Conservation (phyloP, 2,797 vertebrate species). For the Cyclura pinguis region DNA sequence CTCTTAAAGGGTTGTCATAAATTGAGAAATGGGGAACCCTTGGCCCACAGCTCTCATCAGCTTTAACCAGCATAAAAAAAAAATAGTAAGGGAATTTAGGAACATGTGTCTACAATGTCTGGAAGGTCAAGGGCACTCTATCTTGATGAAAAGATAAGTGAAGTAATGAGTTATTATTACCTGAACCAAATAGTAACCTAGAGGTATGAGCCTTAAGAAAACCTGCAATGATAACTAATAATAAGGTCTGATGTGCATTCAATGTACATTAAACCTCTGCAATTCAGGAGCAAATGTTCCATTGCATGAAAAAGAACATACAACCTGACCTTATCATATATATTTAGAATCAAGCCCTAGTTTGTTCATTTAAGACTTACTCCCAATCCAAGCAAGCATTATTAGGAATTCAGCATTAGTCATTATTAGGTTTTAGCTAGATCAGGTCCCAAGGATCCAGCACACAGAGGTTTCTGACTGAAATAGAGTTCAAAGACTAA, state of each 20-base stretch:
- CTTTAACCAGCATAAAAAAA: background rate
- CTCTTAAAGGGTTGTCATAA: background rate
- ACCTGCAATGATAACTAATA: background rate
- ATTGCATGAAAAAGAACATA: too few species aligned
- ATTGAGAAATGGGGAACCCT: background rate
- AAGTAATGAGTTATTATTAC: background rate
- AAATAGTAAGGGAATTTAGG: background rate
- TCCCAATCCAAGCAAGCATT: background rate
- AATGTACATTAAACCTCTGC: background rate
- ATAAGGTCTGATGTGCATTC: background rate
- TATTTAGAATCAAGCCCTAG: background rate
- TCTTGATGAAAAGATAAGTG: background rate
- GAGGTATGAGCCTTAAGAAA: background rate
- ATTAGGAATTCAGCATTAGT: background rate
- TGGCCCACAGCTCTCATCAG: background rate
- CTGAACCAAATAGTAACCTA: background rate
- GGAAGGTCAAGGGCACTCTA: background rate
- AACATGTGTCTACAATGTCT: background rate
- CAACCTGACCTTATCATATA: background rate
- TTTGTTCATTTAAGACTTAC: background rate
- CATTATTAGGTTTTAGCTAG: background rate
- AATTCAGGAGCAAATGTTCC: too few species aligned
- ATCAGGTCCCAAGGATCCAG: background rate
- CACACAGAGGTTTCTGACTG: background rate
- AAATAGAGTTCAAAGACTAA: background rate